Base-by-base conservation (phyloP, 2,113 vertebrate genomes). In the Turnix velox region DNA sequence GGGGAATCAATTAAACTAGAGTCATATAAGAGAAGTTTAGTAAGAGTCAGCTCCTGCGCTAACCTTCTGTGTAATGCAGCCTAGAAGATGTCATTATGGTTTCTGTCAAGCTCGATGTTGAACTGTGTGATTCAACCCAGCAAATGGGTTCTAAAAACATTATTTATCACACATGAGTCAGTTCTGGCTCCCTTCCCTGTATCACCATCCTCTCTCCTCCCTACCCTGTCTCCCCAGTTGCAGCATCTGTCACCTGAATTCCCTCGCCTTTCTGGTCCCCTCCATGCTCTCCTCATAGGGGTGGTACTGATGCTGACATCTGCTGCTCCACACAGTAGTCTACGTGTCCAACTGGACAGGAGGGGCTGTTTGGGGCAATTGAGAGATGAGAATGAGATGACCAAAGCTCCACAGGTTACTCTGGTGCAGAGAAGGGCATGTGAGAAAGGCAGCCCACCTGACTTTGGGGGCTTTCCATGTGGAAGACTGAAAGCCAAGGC, bases 281-380 rank as follows among this genome's bases (percentile, higher is more conserved):
- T 19, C 62, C 3, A 2, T 7, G 48, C 35, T 42, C 46, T 35
- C 46, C 45, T 25, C 52, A 0, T 2, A 1, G 5, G 9, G 8
- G 27, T 1, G 42, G 10, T 10, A 12, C n/a, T 3, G 33, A 4
- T 30, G 14, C 25, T 20, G 1, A 4, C 4, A 4, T 3, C 46
- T n/a, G 51, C 67, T 27, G 37, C 51, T 51, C 31, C 59, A 4
- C 69, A 9, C 9, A 6, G 20, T 0, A 8, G 6, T 20, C 10
- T 45, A 7, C 3, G 7, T 5, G 13, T 12, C 61, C 54, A 1
- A 9, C 28, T 11, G 18, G 46, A 40, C 20, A 5, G 30, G 78
- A 61, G 40, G 33, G 12, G 13, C 35, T 4, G 6, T 14, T 4
- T 17, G 59, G 59, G 75, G 67, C 35, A 35, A 43, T 0, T 14